Conservation (phyloP, 2,888 invertebrate genomes). For the Fragum whitleyi region DNA sequence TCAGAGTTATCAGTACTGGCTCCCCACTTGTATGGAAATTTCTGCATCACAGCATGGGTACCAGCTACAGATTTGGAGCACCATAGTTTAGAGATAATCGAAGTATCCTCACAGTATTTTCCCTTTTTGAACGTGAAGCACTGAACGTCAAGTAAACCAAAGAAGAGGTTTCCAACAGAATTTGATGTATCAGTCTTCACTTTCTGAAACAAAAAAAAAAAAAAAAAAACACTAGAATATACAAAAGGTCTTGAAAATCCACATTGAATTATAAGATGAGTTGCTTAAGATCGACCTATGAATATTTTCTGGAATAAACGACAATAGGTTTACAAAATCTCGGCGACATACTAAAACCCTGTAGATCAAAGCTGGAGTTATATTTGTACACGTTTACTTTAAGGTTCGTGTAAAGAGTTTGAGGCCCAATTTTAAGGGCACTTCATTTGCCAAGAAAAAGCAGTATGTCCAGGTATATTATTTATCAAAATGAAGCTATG, state of each 20-base stretch:
- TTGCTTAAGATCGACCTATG: no score
- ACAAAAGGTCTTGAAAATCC: background rate
- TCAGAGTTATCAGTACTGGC: conserved; percentile 24
- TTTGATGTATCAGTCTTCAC: conserved; percentile 64
- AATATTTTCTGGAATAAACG: no score
- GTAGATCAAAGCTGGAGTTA: no score
- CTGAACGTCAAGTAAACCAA: conserved; percentile 68
- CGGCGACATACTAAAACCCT: no score
- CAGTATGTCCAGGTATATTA: no score
- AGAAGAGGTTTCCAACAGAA: conserved; percentile 69
- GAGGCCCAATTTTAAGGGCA: no score
- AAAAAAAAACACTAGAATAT: no score
- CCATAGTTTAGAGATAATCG: conserved; percentile 66
- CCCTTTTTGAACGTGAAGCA: conserved; percentile 70
- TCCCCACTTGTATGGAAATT: conserved; percentile 66
- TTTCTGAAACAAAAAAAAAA: conserved; percentile 48
- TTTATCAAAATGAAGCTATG: no score
- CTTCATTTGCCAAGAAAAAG: no score
- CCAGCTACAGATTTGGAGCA: conserved; percentile 61
- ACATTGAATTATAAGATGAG: background rate
- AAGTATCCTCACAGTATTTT: conserved; percentile 62
- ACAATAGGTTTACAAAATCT: no score
- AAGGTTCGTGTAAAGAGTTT: no score
- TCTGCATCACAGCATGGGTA: conserved; percentile 60
- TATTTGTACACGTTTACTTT: no score